phyloP scores from a whole-genome alignment of 2,113 vertebrate genomes.

The Salvelinus alpinus region DNA sequence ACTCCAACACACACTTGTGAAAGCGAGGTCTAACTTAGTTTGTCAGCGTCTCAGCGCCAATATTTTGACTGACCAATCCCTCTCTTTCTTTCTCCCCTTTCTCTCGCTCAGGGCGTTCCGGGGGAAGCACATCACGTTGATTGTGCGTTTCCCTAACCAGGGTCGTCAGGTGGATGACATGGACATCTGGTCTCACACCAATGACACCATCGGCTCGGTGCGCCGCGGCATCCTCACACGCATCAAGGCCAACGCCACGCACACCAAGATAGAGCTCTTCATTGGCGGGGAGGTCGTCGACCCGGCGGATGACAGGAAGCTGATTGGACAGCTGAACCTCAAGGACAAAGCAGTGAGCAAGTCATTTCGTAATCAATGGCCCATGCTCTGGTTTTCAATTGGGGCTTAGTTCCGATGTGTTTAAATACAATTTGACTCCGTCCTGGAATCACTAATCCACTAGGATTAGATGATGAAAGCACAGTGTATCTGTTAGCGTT shows the following conservation, averaged over 20 bases:
- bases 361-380: background rate
- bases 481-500: background rate
- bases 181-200: slow-evolving; percentile 91
- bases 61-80: background rate
- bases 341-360: slow-evolving; percentile 88
- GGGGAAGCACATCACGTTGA: slow-evolving; percentile 87
- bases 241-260: slow-evolving; percentile 87
- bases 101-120: slow-evolving; percentile 81
- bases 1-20: background rate
- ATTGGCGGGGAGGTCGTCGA: slow-evolving; percentile 88
- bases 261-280: slow-evolving; percentile 89
- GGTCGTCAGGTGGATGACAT: slow-evolving; percentile 88
- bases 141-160: slow-evolving; percentile 91
- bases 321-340: slow-evolving; percentile 88
- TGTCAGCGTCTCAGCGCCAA: no score
- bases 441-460: no score
- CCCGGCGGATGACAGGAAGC: slow-evolving; percentile 86
- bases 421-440: no score
- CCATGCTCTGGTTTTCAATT: background rate
- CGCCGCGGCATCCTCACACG: slow-evolving; percentile 87
- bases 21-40: no score
- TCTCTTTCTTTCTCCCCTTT: background rate
- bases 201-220: slow-evolving; percentile 88
- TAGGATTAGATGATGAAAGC: background rate
- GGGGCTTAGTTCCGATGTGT: no score